Evolutionary conservation across 2,797 vertebrate species (phyloP).

Genomic region (Uromys caudimaculatus): DNA sequence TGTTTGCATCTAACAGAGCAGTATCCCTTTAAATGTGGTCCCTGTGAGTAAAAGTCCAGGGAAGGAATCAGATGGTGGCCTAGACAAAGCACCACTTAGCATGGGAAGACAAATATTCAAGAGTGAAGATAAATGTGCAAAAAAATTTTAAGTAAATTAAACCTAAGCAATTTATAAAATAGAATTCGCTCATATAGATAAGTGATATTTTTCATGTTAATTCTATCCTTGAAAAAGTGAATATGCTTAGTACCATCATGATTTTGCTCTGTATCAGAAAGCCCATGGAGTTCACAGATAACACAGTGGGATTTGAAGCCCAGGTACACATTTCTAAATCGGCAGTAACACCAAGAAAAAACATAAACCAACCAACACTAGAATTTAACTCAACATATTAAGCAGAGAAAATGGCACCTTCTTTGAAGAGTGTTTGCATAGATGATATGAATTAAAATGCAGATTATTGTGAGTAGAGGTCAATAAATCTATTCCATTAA

Average conservation of each 20-base stretch:
- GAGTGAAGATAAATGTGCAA: neutral
- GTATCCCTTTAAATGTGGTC: conserved; percentile 44
- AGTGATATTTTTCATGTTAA: neutral
- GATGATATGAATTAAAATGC: neutral
- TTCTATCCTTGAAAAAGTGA: neutral
- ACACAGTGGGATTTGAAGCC: neutral
- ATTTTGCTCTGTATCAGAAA: neutral
- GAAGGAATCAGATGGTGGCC: neutral
- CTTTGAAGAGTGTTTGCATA: neutral
- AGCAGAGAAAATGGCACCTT: neutral
- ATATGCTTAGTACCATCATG: neutral
- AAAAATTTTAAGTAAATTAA: neutral
- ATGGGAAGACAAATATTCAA: neutral
- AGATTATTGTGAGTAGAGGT: neutral
- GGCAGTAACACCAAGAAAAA: neutral
- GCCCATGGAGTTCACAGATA: neutral
- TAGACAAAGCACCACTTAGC: neutral
- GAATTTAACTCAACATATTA: neutral
- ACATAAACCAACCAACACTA: neutral
- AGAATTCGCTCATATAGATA: conserved; percentile 7
- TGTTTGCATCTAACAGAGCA: neutral
- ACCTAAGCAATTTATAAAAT: conserved; percentile 39
- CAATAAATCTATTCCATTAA: neutral
- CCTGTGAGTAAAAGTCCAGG: neutral
- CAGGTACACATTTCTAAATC: neutral